A percentile compares a stretch with the other conserved stretches of the same genome.
phyloP scores from a whole-genome alignment of 2,113 vertebrate species.

The Scartelaos histophorus region DNA sequence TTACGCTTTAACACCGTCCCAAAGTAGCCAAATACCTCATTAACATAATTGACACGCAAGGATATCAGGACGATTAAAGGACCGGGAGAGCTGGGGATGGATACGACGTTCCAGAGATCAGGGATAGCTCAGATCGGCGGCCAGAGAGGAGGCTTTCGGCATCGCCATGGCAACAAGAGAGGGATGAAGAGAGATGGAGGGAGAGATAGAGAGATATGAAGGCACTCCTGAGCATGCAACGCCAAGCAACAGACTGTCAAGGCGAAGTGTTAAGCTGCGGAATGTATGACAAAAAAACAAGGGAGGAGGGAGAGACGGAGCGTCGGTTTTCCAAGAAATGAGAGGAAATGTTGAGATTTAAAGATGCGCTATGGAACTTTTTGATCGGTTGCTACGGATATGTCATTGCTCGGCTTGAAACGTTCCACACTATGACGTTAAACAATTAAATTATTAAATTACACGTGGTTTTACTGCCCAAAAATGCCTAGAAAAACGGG shows the following conservation, averaged over 20 bases:
- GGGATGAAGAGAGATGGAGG: conserved; percentile 59
- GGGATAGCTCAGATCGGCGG: conserved; percentile 65
- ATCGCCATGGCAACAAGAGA: conserved; percentile 79
- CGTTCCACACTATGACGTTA: no score
- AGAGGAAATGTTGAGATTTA: not conserved
- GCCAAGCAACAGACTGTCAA: conserved; percentile 24
- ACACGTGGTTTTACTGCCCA: no score
- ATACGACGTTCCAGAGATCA: conserved; percentile 42
- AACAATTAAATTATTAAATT: no score
- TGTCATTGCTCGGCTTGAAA: no score
- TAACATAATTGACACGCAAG: conserved; percentile 39
- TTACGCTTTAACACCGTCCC: not conserved
- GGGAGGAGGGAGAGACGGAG: not conserved
- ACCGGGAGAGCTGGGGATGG: no score
- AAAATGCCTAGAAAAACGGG: no score
- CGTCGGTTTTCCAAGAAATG: not conserved
- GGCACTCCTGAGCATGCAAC: conserved; percentile 36
- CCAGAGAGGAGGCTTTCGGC: conserved; percentile 61
- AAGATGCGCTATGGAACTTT: no score
- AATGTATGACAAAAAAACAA: not conserved
- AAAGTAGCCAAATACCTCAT: conserved; percentile 17
- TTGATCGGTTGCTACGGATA: no score
- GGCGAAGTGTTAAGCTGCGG: not conserved
- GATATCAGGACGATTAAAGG: conserved; percentile 10
- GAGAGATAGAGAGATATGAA: conserved; percentile 54